Evolutionary conservation across 2,113 vertebrate genomes (phyloP), one percentile per base, ranked within the genome.

Genomic region (Brienomyrus brachyistius): DNA sequence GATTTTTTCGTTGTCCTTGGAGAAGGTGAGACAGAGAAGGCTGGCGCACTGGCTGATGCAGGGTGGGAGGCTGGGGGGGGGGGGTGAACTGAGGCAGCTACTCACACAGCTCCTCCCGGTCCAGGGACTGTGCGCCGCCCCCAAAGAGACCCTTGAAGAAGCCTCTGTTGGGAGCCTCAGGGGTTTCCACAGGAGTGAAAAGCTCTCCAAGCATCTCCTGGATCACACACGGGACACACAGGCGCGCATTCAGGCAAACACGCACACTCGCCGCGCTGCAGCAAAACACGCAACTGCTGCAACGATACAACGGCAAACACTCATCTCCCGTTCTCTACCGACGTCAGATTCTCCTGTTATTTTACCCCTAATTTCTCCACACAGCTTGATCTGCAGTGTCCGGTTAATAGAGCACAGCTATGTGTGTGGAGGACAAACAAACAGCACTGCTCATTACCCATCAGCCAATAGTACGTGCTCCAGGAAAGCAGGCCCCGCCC

Each of bases 91-190:
- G 3, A 15, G 31, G 51, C 27, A 13, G 51, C 45, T 82, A 95
- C 98, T 96, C 96, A 99, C 98, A 99, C 77, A 99, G 97, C 88
- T 99, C 98, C 93, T 99, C 98, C 95, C 98, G 96, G 94, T 99
- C 98, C 86, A 99, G 96, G 8, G 98, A 99, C 91, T 98, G 98
- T 9, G 98, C 98, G 45, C 98, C 98, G 89, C 98, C 98, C 90
- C 98, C 98, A 3, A 99, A 99, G 1, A 99, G 95, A 80, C 98
- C 98, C 96, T 99, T 99, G 93, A 99, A 99, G 95, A 99, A 99
- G 0, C 98, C 98, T 89, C 98, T 96, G 94, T 99, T 99, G 0
- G 98, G 98, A 56, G 98, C 98, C 93, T 99, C 98, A 59, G 98
- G 98, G 90, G 98, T 98, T 95, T 99, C 98, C 90, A 99, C 98